These are phyloP conservation scores for Sitobion miscanthi DNA, from an alignment of 1,140 invertebrate genomes.

Conservation along the genomic window DNA sequence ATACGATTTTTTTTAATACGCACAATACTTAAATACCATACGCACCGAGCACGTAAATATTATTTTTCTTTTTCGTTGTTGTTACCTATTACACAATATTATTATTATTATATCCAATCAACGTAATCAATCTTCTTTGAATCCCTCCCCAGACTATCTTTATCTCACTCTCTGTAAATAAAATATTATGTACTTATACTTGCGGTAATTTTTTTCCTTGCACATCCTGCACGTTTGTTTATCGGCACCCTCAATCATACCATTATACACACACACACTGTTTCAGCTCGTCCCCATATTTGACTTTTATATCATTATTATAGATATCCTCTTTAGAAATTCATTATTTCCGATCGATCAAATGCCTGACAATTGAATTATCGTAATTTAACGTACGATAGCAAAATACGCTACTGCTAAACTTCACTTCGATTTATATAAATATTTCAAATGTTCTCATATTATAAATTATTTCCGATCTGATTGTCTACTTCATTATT, in stretches of 20 bases:
- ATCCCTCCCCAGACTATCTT: background rate
- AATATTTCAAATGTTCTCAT: conserved; percentile 16
- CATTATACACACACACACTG: background rate
- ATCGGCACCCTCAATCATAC: background rate
- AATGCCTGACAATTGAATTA: conserved; percentile 29
- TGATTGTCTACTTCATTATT: conserved; percentile 34
- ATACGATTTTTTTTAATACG: background rate
- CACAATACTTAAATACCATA: background rate
- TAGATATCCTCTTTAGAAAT: background rate
- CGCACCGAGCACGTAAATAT: background rate
- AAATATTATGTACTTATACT: background rate
- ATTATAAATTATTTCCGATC: conserved; percentile 14
- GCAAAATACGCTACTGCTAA: background rate
- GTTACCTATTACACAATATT: background rate
- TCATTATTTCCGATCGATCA: conserved; percentile 1
- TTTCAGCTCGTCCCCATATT: background rate
- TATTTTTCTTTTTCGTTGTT: background rate
- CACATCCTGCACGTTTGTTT: background rate
- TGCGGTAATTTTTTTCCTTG: background rate
- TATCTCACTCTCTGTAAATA: background rate
- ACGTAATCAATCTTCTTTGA: background rate
- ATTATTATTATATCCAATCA: background rate
- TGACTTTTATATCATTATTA: background rate
- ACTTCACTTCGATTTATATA: background rate
- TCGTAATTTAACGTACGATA: conserved; percentile 2